Conservation (phyloP, 2,797 vertebrate species). For the Bovichtus variegatus region DNA sequence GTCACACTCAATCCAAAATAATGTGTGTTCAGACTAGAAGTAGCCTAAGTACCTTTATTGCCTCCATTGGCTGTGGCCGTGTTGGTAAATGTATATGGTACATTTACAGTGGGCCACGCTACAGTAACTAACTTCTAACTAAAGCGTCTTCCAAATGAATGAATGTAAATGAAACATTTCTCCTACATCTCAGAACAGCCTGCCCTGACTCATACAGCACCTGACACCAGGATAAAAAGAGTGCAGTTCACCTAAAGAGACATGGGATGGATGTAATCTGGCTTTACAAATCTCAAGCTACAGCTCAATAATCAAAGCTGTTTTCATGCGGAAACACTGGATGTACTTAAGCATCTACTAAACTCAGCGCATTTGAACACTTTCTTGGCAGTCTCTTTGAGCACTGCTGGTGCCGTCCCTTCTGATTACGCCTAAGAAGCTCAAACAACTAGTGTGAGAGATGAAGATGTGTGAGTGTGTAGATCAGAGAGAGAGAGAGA, state of each 20-base stretch:
- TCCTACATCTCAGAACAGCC: not conserved
- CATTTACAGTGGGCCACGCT: too few relatives aligned
- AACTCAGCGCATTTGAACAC: constrained; percentile 46
- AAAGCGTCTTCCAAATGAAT: not conserved
- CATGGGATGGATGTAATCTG: constrained; percentile 21
- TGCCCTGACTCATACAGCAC: constrained; percentile 2
- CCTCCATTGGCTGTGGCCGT: too few relatives aligned
- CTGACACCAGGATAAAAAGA: constrained; percentile 18
- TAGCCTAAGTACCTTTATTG: too few relatives aligned
- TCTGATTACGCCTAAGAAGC: constrained; percentile 44
- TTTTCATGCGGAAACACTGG: constrained; percentile 40
- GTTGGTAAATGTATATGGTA: too few relatives aligned
- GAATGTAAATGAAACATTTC: not conserved
- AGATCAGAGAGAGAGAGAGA: constrained; percentile 20
- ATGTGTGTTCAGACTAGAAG: too few relatives aligned
- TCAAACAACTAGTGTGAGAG: constrained; percentile 33
- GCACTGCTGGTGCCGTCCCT: constrained; percentile 55
- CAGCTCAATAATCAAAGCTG: constrained; percentile 30
- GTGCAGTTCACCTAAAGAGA: constrained; percentile 9
- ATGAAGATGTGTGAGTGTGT: constrained; percentile 14
- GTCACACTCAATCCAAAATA: too few relatives aligned
- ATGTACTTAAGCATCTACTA: constrained; percentile 25
- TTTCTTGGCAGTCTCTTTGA: constrained; percentile 46
- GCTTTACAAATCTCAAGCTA: constrained; percentile 15
- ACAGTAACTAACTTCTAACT: too few relatives aligned